Base-by-base conservation (phyloP, 2,113 vertebrate species). In the Eudorcas thomsonii region DNA sequence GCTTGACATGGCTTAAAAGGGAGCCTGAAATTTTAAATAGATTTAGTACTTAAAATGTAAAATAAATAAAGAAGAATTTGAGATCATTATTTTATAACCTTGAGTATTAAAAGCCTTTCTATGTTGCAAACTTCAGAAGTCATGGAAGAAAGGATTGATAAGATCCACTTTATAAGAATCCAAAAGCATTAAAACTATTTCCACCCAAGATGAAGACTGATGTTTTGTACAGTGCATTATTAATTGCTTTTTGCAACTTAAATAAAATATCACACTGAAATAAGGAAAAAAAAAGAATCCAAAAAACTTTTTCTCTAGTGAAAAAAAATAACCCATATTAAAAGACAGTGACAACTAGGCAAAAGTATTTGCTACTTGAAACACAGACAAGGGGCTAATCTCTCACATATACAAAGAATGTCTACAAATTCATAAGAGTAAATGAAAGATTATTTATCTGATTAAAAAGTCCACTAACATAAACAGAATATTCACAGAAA, bases 181-280 rank as follows among this genome's bases (percentile, higher is more conserved):
- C 52, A 83, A 93, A 59, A 59, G 94, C 67, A 97, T 97, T 98
- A 98, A 98, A 98, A 97, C 91, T 98, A 91, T 78, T 98, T 96
- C 94, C 95, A 96, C 57, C 95, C 88, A 96, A 97, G 97, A 98
- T 25, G 86, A 98, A 97, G 87, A 98, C n/a, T 0, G 3, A 67
- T 81, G 62, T 98, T 98, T 98, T 96, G 50, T 71, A 93, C n/a
- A 91, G 86, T 33, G 88, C n/a, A 96, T 92, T 97, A 98, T 96
- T 98, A 98, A 98, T 97, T 60, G 45, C 45, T 45, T 45, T 36
- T 11, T 71, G 19, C 67, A 71, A 54, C 96, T 97, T 98, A 97
- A 98, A 98, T 9, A 59, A 59, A 59, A 89, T 96, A 82, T 91
- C 43, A 91, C 60, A 96, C 87, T 98, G 95, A 98, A 98, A 98